Conservation (phyloP, 2,797 vertebrate species). For the Macropus fuliginosus region DNA sequence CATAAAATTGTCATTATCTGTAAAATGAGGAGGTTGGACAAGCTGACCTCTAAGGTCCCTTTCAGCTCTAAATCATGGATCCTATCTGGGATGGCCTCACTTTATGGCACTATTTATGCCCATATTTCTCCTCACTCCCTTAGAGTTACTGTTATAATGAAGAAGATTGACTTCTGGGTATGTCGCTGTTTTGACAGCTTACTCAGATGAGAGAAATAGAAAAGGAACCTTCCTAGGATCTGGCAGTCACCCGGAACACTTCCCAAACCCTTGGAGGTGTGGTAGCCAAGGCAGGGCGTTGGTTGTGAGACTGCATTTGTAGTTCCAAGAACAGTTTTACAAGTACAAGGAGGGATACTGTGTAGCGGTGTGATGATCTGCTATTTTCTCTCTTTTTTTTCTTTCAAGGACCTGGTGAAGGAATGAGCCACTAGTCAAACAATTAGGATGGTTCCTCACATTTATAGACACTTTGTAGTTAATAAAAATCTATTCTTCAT, state of each 20-base stretch:
- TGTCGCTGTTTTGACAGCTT: neutral
- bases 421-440: neutral
- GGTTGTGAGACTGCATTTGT: neutral
- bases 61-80: neutral
- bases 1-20: neutral
- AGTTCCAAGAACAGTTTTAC: neutral
- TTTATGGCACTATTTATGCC: neutral
- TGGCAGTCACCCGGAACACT: neutral
- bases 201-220: neutral
- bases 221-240: neutral
- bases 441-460: neutral
- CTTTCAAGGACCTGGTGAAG: neutral
- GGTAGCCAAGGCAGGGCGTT: neutral
- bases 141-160: neutral
- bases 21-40: neutral
- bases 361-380: neutral
- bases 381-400: neutral
- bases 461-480: neutral
- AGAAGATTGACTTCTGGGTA: neutral
- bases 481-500: conserved; percentile 23
- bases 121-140: neutral
- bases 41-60: neutral
- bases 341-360: neutral
- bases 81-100: too few relatives aligned
- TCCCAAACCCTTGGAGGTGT: neutral